Conservation (phyloP, 2,113 vertebrate species). For the western clawed frog (Xenopus tropicalis) region UCB_Xtro_10.0 CM004445.2:13661001-13661500, state of each 20-base stretch:
- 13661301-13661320: slow-evolving; percentile 48
- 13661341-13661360: not conserved
- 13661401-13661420: slow-evolving; percentile 8
- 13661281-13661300: slow-evolving; percentile 58
- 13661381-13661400: not conserved
- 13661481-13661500: slow-evolving; percentile 44
- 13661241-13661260: slow-evolving; percentile 55
- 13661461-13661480: slow-evolving; percentile 57
- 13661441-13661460: slow-evolving; percentile 64
- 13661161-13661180: slow-evolving; percentile 53
- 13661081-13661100: too few relatives aligned
- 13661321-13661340: slow-evolving; percentile 44
- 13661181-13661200: slow-evolving; percentile 56
- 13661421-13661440: slow-evolving; percentile 63
- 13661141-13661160: slow-evolving; percentile 48
- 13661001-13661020: too few relatives aligned
- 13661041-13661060: too few relatives aligned
- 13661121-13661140: too few relatives aligned
- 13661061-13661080: too few relatives aligned
- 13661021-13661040: too few relatives aligned
- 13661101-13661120: too few relatives aligned
- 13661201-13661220: slow-evolving; percentile 54
- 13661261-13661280: slow-evolving; percentile 45
- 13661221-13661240: slow-evolving; percentile 60
- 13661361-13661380: slow-evolving; percentile 20